phyloP scores from a whole-genome alignment of 2,113 vertebrate genomes.

The Pterophyllum scalare region DNA sequence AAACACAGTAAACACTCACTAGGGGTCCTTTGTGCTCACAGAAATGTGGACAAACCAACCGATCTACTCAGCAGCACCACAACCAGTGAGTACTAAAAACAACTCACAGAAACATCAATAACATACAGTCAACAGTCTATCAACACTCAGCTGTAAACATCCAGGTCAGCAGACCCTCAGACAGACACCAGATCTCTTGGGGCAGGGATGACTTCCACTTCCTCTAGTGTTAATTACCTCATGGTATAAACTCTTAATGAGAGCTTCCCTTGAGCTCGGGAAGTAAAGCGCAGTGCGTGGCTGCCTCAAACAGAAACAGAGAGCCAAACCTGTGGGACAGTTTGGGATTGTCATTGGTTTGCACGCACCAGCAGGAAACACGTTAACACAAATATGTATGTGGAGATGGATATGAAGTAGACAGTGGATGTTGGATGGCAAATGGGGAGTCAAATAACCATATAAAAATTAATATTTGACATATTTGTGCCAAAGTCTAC shows the following conservation, averaged over 20 bases:
- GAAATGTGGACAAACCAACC: conserved; percentile 17
- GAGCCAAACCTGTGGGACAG: not conserved
- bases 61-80: not conserved
- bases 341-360: not conserved
- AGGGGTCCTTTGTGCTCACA: not conserved
- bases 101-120: conserved; percentile 27
- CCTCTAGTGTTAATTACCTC: conserved; percentile 13
- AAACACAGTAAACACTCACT: not conserved
- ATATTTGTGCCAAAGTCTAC: not conserved
- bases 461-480: not conserved
- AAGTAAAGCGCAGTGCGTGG: not conserved
- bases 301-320: conserved; percentile 7
- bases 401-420: conserved; percentile 38
- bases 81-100: conserved; percentile 3
- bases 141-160: conserved; percentile 25
- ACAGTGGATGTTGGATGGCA: conserved; percentile 37
- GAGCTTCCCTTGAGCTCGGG: conserved; percentile 1
- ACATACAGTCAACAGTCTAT: conserved; percentile 29
- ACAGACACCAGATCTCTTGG: conserved; percentile 14
- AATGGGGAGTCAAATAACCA: not conserved
- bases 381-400: conserved; percentile 13
- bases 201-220: not conserved
- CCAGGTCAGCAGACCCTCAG: conserved; percentile 18
- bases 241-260: conserved; percentile 18
- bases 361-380: conserved; percentile 39